Evolutionary conservation across 1,140 invertebrate species (phyloP).

Genomic region (Drosophila cardini): DNA sequence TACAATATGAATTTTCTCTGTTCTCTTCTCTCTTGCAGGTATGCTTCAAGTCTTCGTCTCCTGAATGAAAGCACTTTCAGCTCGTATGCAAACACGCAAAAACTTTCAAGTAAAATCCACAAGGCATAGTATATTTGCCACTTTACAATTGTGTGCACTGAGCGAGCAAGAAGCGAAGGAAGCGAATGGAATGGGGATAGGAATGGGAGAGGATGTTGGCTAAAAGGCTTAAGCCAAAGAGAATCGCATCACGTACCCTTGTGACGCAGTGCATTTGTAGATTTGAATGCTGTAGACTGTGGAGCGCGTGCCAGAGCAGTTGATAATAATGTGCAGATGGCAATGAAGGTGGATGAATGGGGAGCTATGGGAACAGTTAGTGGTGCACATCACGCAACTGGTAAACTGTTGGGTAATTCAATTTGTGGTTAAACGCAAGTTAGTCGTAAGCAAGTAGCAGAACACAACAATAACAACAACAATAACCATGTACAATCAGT

Average conservation of each 20-base stretch:
- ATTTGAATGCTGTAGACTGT: slow-evolving; percentile 38
- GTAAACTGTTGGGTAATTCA: slow-evolving; percentile 78
- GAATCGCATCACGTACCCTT: slow-evolving; percentile 20
- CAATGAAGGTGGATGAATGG: background rate
- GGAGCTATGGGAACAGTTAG: slow-evolving; percentile 26
- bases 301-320: slow-evolving; percentile 30
- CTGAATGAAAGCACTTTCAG: background rate
- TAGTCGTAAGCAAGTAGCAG: slow-evolving; percentile 51
- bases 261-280: slow-evolving; percentile 37
- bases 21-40: slow-evolving; percentile 47
- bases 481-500: slow-evolving; percentile 15
- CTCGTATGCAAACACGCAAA: slow-evolving; percentile 11
- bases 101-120: slow-evolving; percentile 11
- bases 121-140: slow-evolving; percentile 21
- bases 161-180: background rate
- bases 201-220: background rate
- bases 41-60: slow-evolving; percentile 8
- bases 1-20: background rate
- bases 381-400: slow-evolving; percentile 51
- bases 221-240: slow-evolving; percentile 14
- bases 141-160: slow-evolving; percentile 15
- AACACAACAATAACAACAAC: slow-evolving; percentile 23
- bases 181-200: too few relatives aligned
- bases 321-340: slow-evolving; percentile 44
- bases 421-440: slow-evolving; percentile 78